These are phyloP conservation scores for Anolis apletophallus DNA, from an alignment of 2,797 vertebrate species.

Conservation along the genomic window DNA sequence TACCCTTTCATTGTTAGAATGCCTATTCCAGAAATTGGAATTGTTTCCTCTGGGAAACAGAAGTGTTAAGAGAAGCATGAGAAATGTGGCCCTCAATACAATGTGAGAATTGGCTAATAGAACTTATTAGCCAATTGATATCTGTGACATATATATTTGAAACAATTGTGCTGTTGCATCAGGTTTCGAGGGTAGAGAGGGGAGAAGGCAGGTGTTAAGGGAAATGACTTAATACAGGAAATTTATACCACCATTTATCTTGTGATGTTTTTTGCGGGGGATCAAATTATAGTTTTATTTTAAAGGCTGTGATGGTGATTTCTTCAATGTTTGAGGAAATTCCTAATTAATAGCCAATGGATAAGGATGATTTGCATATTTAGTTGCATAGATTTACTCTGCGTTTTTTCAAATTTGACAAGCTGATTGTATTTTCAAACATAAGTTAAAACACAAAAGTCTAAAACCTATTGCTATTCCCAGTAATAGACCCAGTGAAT, in stretches of 20 bases:
- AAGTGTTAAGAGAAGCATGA: not conserved
- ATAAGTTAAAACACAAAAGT: not conserved
- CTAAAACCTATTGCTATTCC: too few species aligned
- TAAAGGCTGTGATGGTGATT: not conserved
- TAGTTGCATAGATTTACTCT: not conserved
- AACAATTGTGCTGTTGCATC: not conserved
- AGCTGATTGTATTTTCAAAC: not conserved
- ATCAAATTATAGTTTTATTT: slow-evolving; percentile 18
- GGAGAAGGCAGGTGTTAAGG: not conserved
- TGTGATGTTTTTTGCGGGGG: not conserved
- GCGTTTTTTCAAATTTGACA: not conserved
- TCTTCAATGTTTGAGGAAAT: not conserved
- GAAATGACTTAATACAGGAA: slow-evolving; percentile 1
- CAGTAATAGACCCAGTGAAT: too few species aligned
- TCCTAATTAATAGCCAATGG: not conserved
- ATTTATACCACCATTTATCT: not conserved
- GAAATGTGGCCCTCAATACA: slow-evolving; percentile 20
- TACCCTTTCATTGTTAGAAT: slow-evolving; percentile 22
- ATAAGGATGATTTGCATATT: not conserved
- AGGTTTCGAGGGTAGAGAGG: too few species aligned
- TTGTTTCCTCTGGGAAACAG: slow-evolving; percentile 14
- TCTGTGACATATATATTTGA: not conserved
- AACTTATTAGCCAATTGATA: too few species aligned
- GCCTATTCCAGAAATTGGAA: slow-evolving; percentile 29
- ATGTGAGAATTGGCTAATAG: slow-evolving; percentile 5